Evolutionary conservation across 2,797 vertebrate genomes (phyloP), one percentile per base, ranked within the genome.

Genomic region (Chanos chanos): DNA sequence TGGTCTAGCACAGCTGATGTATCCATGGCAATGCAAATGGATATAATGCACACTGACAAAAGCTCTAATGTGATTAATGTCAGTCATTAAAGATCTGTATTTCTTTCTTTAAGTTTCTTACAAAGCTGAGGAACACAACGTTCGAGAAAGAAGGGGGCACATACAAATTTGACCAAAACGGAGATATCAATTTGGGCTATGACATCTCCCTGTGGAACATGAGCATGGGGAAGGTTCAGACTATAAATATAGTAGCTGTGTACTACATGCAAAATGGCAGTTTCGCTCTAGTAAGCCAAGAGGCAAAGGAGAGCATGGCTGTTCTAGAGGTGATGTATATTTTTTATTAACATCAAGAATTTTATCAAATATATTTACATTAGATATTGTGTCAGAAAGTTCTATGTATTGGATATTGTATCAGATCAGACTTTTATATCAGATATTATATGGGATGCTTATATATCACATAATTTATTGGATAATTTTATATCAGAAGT

Each of bases 181-280:
- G 93, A 43, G 90, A 94, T 71, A 79, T 94, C 53, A 93, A 87
- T 48, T 81, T 81, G 54, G 90, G 88, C 37, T 96, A 96, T 0
- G 83, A 95, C 9, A 68, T 95, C 18, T 77, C 79, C 0, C 64
- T 92, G 59, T 95, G 93, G 94, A 86, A 85, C 61, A 81, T 86
- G 36, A 58, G 76, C 1, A 41, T 71, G 1, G 83, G 77, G 21
- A 79, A 19, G 2, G 54, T 89, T 67, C 25, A 79, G 9, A 68
- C 89, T 31, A 68, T 53, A 1, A 39, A 78, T 18, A 74, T 80
- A 2, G 75, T 95, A 65, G 91, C 86, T 39, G 87, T 91, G 67
- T 94, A 94, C 12, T 47, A 92, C 5, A 56, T 74, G 5, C 24
- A 75, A 27, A 85, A 84, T 47, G 79, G 79, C 41, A 78, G 9